Evolutionary conservation across 1,140 invertebrate species (phyloP).

Genomic region (Akabosia matsudoensis): DNA sequence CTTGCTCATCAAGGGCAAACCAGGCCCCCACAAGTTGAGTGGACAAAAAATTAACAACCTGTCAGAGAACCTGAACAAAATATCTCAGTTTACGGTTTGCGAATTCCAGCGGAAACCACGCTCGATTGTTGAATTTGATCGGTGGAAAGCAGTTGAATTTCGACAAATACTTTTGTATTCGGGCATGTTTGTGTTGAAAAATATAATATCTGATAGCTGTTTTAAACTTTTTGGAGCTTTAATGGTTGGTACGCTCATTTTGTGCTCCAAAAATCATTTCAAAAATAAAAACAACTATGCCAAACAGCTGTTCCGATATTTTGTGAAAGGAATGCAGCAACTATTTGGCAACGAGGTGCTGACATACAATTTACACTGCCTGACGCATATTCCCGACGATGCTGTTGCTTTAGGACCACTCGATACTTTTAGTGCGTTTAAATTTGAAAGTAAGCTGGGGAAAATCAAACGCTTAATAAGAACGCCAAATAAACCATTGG

Average conservation of each 20-base stretch:
- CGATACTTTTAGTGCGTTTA: slow-evolving; percentile 50
- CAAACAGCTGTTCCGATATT: not conserved
- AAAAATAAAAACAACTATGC: not conserved
- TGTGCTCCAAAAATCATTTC: not conserved
- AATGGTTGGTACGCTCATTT: not conserved
- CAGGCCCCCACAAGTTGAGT: not conserved
- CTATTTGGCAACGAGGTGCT: slow-evolving; percentile 22
- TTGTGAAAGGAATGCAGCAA: not conserved
- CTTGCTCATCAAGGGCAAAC: slow-evolving; percentile 48
- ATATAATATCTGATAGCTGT: not conserved
- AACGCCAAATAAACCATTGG: slow-evolving; percentile 13
- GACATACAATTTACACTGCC: slow-evolving; percentile 52
- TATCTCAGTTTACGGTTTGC: slow-evolving; percentile 39
- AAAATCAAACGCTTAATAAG: slow-evolving; percentile 44
- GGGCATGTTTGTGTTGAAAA: slow-evolving; percentile 51
- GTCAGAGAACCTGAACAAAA: slow-evolving; percentile 11
- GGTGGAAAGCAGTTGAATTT: slow-evolving; percentile 56
- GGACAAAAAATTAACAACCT: slow-evolving; percentile 13
- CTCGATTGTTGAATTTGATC: slow-evolving; percentile 48
- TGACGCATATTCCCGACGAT: slow-evolving; percentile 51
- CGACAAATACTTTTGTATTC: slow-evolving; percentile 54
- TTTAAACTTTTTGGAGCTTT: not conserved
- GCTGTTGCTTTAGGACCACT: slow-evolving; percentile 48
- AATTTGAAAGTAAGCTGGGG: slow-evolving; percentile 51
- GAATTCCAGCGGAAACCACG: slow-evolving; percentile 53